Percentiles rank a stretch among this genome's conserved stretches.
Evolutionary conservation across 2,797 vertebrate genomes (phyloP).

Genomic region (Heterohyrax brucei): DNA sequence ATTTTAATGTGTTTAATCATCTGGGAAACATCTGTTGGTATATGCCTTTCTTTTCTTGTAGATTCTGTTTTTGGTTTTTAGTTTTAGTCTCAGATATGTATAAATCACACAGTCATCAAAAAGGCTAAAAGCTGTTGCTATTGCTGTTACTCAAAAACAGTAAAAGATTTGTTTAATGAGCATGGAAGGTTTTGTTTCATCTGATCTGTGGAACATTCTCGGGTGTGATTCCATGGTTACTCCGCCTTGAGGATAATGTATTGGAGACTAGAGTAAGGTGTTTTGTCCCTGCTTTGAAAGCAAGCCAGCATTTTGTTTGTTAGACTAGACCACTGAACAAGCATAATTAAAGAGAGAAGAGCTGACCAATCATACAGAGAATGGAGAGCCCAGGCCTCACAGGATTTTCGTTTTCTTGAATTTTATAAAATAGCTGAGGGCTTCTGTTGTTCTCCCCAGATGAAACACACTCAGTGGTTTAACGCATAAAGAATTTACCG

Average conservation of each 20-base stretch:
- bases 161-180: slow-evolving; percentile 47
- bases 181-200: slow-evolving; percentile 33
- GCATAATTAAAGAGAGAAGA: slow-evolving; percentile 58
- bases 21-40: slow-evolving; percentile 72
- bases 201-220: slow-evolving; percentile 54
- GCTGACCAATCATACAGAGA: background rate
- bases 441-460: slow-evolving; percentile 46
- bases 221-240: background rate
- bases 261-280: slow-evolving; percentile 18
- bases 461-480: slow-evolving; percentile 18
- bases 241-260: background rate
- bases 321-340: slow-evolving; percentile 59
- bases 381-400: background rate
- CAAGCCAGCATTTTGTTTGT: slow-evolving; percentile 26
- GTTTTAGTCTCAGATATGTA: slow-evolving; percentile 41
- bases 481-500: slow-evolving; percentile 65
- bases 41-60: slow-evolving; percentile 71
- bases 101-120: slow-evolving; percentile 63
- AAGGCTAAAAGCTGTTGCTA: slow-evolving; percentile 73
- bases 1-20: slow-evolving; percentile 88
- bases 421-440: slow-evolving; percentile 60
- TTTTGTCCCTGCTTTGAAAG: slow-evolving; percentile 67
- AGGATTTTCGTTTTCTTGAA: slow-evolving; percentile 50
- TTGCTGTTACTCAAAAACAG: slow-evolving; percentile 76
- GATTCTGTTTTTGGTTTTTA: slow-evolving; percentile 30